Evolutionary conservation across 1,140 invertebrate species (phyloP).

Genomic region (Rhyacophila brunnea): DNA sequence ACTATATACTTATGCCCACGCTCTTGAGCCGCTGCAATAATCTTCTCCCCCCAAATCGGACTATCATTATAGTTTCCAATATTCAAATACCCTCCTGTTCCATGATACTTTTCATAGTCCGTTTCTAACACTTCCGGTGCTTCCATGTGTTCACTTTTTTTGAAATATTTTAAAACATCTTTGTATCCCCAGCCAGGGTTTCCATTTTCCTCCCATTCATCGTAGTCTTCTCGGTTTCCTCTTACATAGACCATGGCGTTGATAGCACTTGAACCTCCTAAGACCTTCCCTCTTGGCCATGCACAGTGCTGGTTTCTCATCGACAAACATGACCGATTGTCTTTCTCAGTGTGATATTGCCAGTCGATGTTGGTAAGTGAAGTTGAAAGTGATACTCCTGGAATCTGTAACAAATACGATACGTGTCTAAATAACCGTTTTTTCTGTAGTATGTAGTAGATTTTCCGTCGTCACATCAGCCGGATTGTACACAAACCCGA

Average conservation of each 20-base stretch:
- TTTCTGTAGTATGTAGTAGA: too few relatives aligned
- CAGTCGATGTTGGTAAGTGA: slow-evolving; percentile 49
- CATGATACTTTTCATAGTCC: slow-evolving; percentile 58
- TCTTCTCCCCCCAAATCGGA: slow-evolving; percentile 37
- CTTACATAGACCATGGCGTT: slow-evolving; percentile 69
- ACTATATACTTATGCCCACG: slow-evolving; percentile 63
- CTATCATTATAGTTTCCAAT: slow-evolving; percentile 50
- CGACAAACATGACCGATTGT: slow-evolving; percentile 43
- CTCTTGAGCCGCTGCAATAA: slow-evolving; percentile 62
- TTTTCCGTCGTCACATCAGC: too few relatives aligned
- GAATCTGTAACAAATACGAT: slow-evolving; percentile 24
- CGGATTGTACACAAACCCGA: too few relatives aligned
- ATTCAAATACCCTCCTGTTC: slow-evolving; percentile 69
- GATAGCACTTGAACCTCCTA: slow-evolving; percentile 63
- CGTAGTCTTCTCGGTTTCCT: slow-evolving; percentile 64
- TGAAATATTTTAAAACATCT: slow-evolving; percentile 48
- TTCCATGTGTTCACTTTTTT: slow-evolving; percentile 44
- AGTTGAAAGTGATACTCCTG: not conserved
- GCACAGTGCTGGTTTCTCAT: slow-evolving; percentile 42
- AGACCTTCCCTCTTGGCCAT: slow-evolving; percentile 57
- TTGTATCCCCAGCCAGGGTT: slow-evolving; percentile 50
- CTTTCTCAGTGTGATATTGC: slow-evolving; percentile 54
- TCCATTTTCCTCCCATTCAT: slow-evolving; percentile 57
- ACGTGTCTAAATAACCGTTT: too few relatives aligned
- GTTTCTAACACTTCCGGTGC: too few relatives aligned